Percentiles rank a stretch among this genome's conserved stretches.
phyloP scores from a whole-genome alignment of 2,113 vertebrate genomes.

The Indri indri region DNA sequence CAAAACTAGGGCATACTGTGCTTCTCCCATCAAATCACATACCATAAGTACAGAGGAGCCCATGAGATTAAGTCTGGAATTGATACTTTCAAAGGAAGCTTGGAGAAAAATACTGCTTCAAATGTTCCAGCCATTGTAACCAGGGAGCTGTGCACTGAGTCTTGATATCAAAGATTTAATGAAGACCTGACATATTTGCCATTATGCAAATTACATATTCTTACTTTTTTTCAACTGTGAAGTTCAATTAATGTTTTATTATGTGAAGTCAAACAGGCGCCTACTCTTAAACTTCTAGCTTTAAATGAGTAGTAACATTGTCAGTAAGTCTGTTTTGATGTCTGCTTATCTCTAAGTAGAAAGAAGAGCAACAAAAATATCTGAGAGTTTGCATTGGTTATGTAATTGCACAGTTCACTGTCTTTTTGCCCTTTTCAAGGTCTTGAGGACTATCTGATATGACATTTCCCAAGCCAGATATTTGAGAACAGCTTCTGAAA shows the following conservation, averaged over 20 bases:
- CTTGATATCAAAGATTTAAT: slow-evolving; percentile 54
- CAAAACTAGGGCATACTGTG: slow-evolving; percentile 43
- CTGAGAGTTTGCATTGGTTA: background rate
- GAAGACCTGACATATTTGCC: slow-evolving; percentile 40
- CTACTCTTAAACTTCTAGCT: slow-evolving; percentile 56
- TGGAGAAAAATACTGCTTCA: slow-evolving; percentile 31
- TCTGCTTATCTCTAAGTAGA: slow-evolving; percentile 32
- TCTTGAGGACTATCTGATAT: slow-evolving; percentile 25
- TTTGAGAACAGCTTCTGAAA: slow-evolving; percentile 24
- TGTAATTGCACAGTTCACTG: slow-evolving; percentile 27
- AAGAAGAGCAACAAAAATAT: slow-evolving; percentile 19
- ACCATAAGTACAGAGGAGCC: slow-evolving; percentile 1
- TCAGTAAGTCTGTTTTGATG: slow-evolving; percentile 49
- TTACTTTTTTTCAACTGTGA: slow-evolving; percentile 58
- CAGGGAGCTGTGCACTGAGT: background rate
- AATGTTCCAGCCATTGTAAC: background rate
- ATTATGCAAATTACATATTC: slow-evolving; percentile 60
- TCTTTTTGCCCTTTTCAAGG: slow-evolving; percentile 39
- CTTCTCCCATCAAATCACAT: slow-evolving; percentile 50
- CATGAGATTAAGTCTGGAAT: slow-evolving; percentile 35
- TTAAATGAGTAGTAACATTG: slow-evolving; percentile 43
- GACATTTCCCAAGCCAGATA: slow-evolving; percentile 43
- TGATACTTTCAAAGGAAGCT: slow-evolving; percentile 59
- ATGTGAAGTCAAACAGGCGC: slow-evolving; percentile 46
- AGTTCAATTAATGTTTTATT: slow-evolving; percentile 73